Evolutionary conservation across 2,797 vertebrate genomes (phyloP), one percentile per base, ranked within the genome.

Genomic region (Spea hammondii): DNA sequence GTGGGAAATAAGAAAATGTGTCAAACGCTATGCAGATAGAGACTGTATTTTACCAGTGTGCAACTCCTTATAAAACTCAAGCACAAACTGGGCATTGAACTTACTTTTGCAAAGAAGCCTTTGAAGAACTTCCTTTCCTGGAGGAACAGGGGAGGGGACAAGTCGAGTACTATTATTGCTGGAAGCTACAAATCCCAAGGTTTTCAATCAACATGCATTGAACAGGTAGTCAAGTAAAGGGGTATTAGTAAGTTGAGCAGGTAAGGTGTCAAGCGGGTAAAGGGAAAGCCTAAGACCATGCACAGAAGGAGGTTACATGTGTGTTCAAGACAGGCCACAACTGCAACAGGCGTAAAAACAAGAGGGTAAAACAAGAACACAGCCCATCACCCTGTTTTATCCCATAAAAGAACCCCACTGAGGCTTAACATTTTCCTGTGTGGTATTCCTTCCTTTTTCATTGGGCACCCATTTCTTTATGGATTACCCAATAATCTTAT

Each of bases 61-160:
- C 92, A 93, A 94, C 92, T 93, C 92, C 92, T 93, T 92, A 93
- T 88, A 90, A 86, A 62, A 88, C 84, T 67, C 86, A 91, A 92
- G 89, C 88, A 92, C 81, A 87, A 88, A 89, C 12, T 84, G 88
- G 89, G 88, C 91, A 91, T 91, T 90, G 92, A 93, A 99, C 97
- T 99, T 99, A 99, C 97, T 99, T 99, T 99, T 94, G 92, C 92
- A 99, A 99, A 98, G 96, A 99, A 97, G 96, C 96, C 96, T 95
- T 98, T 99, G 97, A 99, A 98, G 97, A 97, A 98, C 94, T 99
- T 99, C 95, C 97, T 99, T 97, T 99, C 97, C 97, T 99, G 97
- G 95, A 97, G 95, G 94, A 95, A 96, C 95, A 95, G 91, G 87
- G 89, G 88, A 95, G 93, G 94, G 93, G 97, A 94, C 98, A 98